phyloP scores from a whole-genome alignment of 2,113 vertebrate genomes.

The Prolemur simus region DNA sequence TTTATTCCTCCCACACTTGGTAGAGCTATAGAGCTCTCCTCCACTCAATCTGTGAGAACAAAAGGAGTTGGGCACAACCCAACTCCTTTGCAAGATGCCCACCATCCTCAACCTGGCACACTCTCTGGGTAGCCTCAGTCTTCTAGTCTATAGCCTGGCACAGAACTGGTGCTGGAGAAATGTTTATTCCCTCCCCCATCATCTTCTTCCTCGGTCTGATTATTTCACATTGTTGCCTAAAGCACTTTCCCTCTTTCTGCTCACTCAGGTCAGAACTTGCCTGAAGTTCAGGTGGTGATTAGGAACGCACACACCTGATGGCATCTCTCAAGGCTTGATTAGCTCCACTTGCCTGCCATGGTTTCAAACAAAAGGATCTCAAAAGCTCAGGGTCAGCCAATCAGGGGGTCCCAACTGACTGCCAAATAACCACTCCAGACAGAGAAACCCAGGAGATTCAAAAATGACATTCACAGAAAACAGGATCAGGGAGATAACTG shows the following conservation, averaged over 20 bases:
- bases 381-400: background rate
- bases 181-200: too few relatives aligned
- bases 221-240: background rate
- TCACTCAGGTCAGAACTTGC: background rate
- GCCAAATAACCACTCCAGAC: background rate
- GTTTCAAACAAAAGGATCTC: background rate
- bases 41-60: background rate
- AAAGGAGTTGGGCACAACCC: too few relatives aligned
- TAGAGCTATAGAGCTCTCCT: background rate
- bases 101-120: rapidly evolving
- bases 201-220: background rate
- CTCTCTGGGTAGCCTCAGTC: rapidly evolving
- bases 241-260: background rate
- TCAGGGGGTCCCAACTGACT: background rate
- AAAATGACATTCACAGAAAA: background rate
- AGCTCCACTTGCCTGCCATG: background rate
- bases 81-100: background rate
- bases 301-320: background rate
- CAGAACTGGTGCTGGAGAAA: background rate
- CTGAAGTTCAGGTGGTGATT: background rate
- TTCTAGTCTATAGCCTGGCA: rapidly evolving
- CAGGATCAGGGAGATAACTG: background rate
- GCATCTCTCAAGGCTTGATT: background rate
- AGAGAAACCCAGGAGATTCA: background rate
- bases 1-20: background rate